Base-by-base conservation (phyloP, 2,888 invertebrate genomes). In the Mongoloraphidia duomilia region DNA sequence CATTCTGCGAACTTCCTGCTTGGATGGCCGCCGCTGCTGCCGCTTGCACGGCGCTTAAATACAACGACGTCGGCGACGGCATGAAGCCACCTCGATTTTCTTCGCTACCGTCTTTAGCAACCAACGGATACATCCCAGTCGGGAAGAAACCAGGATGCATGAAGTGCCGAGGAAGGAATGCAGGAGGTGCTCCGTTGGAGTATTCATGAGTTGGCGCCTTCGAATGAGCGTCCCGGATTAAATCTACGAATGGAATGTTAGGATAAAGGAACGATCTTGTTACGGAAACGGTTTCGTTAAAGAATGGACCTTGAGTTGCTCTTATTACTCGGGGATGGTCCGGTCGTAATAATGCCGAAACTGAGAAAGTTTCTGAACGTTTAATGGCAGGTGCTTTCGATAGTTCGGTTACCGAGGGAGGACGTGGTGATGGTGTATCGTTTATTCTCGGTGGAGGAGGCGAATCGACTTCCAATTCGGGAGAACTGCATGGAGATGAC, bases 351-450 rank as follows among this genome's bases (percentile, higher is more conserved):
- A 90, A 69, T 1, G 89, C 89, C 54, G 84, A 86, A 39, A 90
- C 88, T 48, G 87, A 87, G 66, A 89, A 90, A 26, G 84, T 76
- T 68, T 88, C 88, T 11, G 86, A 87, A 70, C 83, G 79, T 65
- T 84, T 84, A 9, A 73, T 68, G 9, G 66, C 58, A 8, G 56
- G 73, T 65, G 50, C 61, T 55, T 65, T 65, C 35, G 63, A 62
- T 9, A 68, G 61, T 53, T 69, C 68, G 2, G 67, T 68, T 3
- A 67, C 61, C 12, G 62, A 63, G 13, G 64, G 71, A 52, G 75
- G 72, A 50, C 67, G 68, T 54, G 74, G 73, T 62, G 75, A 67
- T 1, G 76, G 78, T 1, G 75, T 72, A 54, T 59, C 55, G 60
- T 68, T 62, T 53, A 69, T 61, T 57, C 70, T 61, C 6, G 71